These are phyloP conservation scores for Okamejei kenojei DNA, from an alignment of 2,797 vertebrate genomes.

Conservation along the genomic window DNA sequence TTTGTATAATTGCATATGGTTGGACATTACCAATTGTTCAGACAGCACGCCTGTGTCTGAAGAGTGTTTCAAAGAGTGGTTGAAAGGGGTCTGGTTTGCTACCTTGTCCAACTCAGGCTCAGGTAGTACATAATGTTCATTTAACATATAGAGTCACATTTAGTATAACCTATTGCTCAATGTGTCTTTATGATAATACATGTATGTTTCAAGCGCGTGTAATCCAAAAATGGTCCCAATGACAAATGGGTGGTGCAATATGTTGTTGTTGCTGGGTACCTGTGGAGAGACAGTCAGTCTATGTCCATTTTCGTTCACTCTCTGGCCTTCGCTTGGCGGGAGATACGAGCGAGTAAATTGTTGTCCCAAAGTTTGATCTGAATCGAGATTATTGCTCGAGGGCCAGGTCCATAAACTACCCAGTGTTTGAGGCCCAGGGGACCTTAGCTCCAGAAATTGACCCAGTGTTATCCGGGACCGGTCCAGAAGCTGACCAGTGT, in stretches of 20 bases:
- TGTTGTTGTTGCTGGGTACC: neutral
- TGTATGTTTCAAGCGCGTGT: slow-evolving; percentile 17
- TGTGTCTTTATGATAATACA: neutral
- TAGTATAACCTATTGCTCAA: neutral
- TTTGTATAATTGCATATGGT: neutral
- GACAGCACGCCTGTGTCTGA: neutral
- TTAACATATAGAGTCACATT: neutral
- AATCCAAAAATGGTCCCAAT: neutral
- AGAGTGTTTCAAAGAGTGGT: no score
- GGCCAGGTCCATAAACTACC: no score
- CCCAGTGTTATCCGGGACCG: no score
- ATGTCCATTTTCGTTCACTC: neutral
- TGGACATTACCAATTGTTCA: neutral
- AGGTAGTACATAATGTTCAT: neutral
- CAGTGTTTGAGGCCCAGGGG: no score
- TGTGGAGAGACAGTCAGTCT: neutral
- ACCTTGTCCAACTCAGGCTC: neutral
- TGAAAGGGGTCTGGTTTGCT: neutral
- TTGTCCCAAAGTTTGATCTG: neutral
- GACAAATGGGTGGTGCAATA: neutral
- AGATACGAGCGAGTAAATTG: neutral
- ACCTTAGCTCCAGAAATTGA: no score
- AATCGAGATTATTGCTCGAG: neutral
- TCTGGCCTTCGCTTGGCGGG: neutral
- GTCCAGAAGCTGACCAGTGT: no score